These are phyloP conservation scores for Rhabdomys pumilio DNA, from an alignment of 2,797 vertebrate genomes.

Conservation along the genomic window DNA sequence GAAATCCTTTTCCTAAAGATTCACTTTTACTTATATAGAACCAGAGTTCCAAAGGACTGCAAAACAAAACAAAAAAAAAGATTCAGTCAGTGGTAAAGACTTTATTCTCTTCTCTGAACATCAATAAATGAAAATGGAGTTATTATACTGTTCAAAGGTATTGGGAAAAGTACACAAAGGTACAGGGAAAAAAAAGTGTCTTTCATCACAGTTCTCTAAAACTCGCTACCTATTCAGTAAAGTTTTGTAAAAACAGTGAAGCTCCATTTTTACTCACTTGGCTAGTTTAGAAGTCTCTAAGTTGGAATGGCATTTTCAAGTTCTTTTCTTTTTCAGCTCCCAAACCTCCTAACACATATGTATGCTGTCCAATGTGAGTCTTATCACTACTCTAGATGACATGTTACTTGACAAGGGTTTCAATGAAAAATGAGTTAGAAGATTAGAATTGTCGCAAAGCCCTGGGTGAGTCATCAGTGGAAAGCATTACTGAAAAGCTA, in stretches of 20 bases:
- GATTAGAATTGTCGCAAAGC: slow-evolving; percentile 32
- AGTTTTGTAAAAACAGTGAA: not conserved
- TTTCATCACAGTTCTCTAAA: not conserved
- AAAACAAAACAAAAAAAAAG: not conserved
- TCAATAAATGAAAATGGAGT: not conserved
- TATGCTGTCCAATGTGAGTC: not conserved
- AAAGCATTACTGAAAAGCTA: slow-evolving; percentile 23
- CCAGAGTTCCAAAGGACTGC: not conserved
- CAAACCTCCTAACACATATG: slow-evolving; percentile 2
- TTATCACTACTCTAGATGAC: slow-evolving; percentile 42
- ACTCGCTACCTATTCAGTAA: not conserved
- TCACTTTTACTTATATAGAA: not conserved
- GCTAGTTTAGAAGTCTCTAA: slow-evolving; percentile 34
- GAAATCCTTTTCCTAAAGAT: not conserved
- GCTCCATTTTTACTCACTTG: not conserved
- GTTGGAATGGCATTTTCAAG: slow-evolving; percentile 32
- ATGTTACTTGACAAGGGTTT: not conserved
- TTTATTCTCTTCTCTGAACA: not conserved
- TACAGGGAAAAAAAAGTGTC: not conserved
- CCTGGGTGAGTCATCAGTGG: slow-evolving; percentile 45
- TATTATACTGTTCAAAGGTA: not conserved
- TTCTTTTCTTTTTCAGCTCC: slow-evolving; percentile 24
- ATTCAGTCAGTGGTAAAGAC: not conserved
- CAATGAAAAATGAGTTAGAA: slow-evolving; percentile 58
- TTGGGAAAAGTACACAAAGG: not conserved